Evolutionary conservation across 2,888 invertebrate genomes (phyloP).

Genomic region (Aquatica leii): DNA sequence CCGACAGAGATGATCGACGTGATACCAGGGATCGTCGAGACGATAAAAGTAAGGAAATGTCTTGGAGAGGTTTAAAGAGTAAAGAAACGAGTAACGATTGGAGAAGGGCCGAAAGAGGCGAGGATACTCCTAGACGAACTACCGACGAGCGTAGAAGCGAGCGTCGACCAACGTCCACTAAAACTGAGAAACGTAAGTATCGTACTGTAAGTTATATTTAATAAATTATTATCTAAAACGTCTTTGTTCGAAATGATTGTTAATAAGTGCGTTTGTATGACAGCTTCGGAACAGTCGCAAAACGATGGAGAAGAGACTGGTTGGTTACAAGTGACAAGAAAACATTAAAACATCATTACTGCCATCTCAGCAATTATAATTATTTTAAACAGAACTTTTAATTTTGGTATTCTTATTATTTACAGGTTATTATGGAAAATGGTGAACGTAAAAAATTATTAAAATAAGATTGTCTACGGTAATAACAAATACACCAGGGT

Average conservation of each 20-base stretch:
- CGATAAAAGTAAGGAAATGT: conserved; percentile 34
- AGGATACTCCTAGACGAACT: conserved; percentile 29
- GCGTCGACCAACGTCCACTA: conserved; percentile 39
- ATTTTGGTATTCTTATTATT: conserved; percentile 39
- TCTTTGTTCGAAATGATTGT: too few relatives aligned
- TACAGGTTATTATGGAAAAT: conserved; percentile 49
- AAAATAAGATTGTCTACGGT: not conserved
- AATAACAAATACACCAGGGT: not conserved
- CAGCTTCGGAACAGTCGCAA: conserved; percentile 39
- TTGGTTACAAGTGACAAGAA: conserved; percentile 41
- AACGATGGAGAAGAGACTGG: conserved; percentile 45
- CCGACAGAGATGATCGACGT: conserved; percentile 15
- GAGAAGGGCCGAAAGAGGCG: conserved; percentile 32
- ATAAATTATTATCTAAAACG: too few relatives aligned
- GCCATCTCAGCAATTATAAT: conserved; percentile 16
- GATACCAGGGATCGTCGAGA: conserved; percentile 20
- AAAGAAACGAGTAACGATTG: conserved; percentile 32
- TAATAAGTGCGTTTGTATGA: conserved; percentile 15
- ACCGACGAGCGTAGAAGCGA: conserved; percentile 25
- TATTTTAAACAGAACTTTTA: conserved; percentile 13
- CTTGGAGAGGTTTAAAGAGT: conserved; percentile 28
- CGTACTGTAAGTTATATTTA: too few relatives aligned
- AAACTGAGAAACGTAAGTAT: conserved; percentile 55
- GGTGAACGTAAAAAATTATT: conserved; percentile 32
- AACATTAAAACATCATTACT: conserved; percentile 32